Evolutionary conservation across 2,113 vertebrate species (phyloP).

Genomic region (Anser brachyrhynchus): DNA sequence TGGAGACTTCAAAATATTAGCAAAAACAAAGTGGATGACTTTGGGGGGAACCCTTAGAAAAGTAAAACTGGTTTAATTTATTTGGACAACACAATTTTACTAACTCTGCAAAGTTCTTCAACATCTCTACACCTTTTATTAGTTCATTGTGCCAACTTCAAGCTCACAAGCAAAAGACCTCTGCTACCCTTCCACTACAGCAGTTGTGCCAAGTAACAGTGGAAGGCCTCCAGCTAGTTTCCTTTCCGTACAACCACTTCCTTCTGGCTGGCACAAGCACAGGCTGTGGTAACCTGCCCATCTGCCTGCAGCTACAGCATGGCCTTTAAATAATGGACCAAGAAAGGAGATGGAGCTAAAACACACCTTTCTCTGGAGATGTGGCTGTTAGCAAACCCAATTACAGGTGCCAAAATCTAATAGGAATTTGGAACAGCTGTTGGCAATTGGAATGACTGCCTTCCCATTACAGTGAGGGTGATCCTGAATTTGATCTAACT

Average conservation of each 20-base stretch:
- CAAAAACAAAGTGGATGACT: background rate
- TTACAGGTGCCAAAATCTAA: background rate
- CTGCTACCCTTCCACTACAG: background rate
- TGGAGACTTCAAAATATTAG: background rate
- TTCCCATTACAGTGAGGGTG: background rate
- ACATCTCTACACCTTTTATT: background rate
- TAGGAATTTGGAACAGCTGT: background rate
- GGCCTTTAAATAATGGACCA: background rate
- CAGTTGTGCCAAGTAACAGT: background rate
- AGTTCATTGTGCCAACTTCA: background rate
- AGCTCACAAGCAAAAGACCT: background rate
- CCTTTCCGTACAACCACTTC: background rate
- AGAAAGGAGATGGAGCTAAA: background rate
- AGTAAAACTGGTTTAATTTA: background rate
- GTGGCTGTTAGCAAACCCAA: background rate
- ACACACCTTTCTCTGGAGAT: background rate
- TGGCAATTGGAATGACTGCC: background rate
- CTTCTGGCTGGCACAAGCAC: background rate
- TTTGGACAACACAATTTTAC: background rate
- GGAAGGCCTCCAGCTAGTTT: background rate
- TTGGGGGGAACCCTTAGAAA: background rate
- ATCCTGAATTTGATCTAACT: background rate
- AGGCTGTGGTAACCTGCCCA: background rate
- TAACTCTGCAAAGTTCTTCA: background rate
- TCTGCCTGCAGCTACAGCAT: background rate